A percentile compares a stretch with the other conserved stretches of the same genome.
phyloP scores from a whole-genome alignment of 1,140 invertebrate species.

The Penaeus vannamei region DNA sequence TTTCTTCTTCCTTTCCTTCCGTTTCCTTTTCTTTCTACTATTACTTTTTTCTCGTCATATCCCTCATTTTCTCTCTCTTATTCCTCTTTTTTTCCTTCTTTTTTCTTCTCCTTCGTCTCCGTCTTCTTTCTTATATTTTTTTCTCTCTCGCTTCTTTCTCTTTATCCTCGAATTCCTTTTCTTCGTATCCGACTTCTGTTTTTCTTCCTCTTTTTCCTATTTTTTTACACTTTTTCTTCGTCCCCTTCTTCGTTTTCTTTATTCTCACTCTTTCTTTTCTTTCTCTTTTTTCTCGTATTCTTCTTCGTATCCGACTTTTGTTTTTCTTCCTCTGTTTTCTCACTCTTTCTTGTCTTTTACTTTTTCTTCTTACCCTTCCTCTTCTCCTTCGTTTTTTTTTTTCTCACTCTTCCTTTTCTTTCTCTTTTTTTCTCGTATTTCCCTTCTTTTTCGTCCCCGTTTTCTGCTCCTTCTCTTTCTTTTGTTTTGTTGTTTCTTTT shows the following conservation, averaged over 20 bases:
- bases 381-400: slow-evolving; percentile 5
- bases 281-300: no score
- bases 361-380: background rate
- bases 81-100: background rate
- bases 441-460: background rate
- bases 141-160: no score
- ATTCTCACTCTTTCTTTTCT: no score
- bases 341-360: no score
- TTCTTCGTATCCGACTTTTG: no score
- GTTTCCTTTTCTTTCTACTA: background rate
- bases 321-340: background rate
- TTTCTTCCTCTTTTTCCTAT: no score
- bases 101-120: no score
- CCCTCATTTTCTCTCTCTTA: background rate
- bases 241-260: no score
- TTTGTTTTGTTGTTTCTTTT: background rate
- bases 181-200: no score
- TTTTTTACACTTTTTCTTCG: no score
- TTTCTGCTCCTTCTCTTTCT: slow-evolving; percentile 3
- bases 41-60: background rate
- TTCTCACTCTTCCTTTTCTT: background rate
- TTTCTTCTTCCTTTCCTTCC: background rate
- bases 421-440: slow-evolving; percentile 1
- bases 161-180: no score
- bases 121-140: no score